Percentiles rank a stretch among this genome's conserved stretches.
Conservation (phyloP, 2,888 invertebrate species). For the Phortica magna region DNA sequence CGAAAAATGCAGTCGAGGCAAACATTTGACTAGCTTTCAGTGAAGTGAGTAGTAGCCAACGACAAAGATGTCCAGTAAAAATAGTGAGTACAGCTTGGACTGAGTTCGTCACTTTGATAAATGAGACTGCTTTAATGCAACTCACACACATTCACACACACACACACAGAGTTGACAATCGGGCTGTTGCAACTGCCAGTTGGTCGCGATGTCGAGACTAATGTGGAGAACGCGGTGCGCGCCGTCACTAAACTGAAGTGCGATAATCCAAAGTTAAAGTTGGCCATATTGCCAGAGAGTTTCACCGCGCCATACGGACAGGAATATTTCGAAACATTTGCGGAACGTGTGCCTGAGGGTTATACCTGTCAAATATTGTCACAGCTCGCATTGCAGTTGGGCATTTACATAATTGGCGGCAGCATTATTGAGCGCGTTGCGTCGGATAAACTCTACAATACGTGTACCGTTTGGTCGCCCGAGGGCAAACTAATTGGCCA, state of each 20-base stretch:
- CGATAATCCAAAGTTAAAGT: slow-evolving; percentile 71
- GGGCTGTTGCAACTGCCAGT: slow-evolving; percentile 69
- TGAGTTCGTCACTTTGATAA: too few relatives aligned
- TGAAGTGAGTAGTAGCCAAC: neutral
- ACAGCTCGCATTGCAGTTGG: slow-evolving; percentile 85
- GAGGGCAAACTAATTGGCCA: slow-evolving; percentile 87
- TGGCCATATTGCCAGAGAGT: slow-evolving; percentile 89
- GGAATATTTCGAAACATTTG: slow-evolving; percentile 87
- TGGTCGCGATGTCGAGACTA: slow-evolving; percentile 57
- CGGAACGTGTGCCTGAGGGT: slow-evolving; percentile 92
- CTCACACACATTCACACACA: too few relatives aligned
- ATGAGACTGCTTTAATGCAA: too few relatives aligned
- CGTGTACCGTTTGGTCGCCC: slow-evolving; percentile 91
- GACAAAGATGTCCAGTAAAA: slow-evolving; percentile 3
- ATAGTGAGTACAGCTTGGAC: neutral
- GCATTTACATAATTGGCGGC: slow-evolving; percentile 91
- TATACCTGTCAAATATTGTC: slow-evolving; percentile 86
- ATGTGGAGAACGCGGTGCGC: slow-evolving; percentile 64
- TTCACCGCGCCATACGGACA: slow-evolving; percentile 97
- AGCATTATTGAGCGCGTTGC: slow-evolving; percentile 89
- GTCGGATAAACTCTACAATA: slow-evolving; percentile 87
- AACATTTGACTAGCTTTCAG: neutral
- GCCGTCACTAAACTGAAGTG: slow-evolving; percentile 63
- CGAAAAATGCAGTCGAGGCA: neutral
- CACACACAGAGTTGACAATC: slow-evolving; percentile 62